phyloP scores from a whole-genome alignment of 1,140 invertebrate genomes.

The Drosophila bocki region DNA sequence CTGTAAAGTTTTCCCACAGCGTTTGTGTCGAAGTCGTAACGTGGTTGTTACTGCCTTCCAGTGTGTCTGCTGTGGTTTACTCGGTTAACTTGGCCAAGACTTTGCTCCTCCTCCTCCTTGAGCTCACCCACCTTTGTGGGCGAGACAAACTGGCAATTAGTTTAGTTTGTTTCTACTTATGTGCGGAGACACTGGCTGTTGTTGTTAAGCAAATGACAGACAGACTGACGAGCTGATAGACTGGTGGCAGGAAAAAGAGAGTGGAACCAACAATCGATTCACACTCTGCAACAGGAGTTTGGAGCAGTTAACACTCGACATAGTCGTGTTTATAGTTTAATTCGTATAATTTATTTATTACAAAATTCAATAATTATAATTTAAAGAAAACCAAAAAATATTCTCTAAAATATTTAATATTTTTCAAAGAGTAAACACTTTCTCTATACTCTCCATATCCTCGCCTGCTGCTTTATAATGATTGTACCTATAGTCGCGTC shows the following conservation, averaged over 20 bases:
- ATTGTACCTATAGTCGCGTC: background rate
- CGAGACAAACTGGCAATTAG: constrained; percentile 77
- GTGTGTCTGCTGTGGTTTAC: constrained; percentile 42
- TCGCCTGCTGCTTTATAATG: background rate
- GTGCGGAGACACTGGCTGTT: constrained; percentile 31
- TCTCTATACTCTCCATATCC: background rate
- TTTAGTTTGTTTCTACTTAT: constrained; percentile 54
- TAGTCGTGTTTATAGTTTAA: background rate
- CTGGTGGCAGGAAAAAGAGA: constrained; percentile 4
- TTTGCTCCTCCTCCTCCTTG: constrained; percentile 7
- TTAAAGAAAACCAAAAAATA: too few species aligned
- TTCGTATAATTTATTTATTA: too few species aligned
- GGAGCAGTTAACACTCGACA: background rate
- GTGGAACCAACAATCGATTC: constrained; percentile 1
- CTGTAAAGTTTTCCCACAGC: constrained; percentile 71
- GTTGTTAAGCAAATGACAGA: constrained; percentile 69
- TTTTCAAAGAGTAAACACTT: background rate
- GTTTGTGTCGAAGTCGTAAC: constrained; percentile 51
- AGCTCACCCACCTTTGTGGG: constrained; percentile 44
- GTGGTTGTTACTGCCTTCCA: constrained; percentile 34
- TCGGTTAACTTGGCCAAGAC: constrained; percentile 46
- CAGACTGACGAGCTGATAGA: constrained; percentile 33
- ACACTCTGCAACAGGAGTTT: constrained; percentile 28
- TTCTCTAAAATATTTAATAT: background rate
- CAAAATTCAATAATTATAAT: too few species aligned